These are phyloP conservation scores for Solea solea DNA, from an alignment of 2,113 vertebrate species.

Conservation along the genomic window DNA sequence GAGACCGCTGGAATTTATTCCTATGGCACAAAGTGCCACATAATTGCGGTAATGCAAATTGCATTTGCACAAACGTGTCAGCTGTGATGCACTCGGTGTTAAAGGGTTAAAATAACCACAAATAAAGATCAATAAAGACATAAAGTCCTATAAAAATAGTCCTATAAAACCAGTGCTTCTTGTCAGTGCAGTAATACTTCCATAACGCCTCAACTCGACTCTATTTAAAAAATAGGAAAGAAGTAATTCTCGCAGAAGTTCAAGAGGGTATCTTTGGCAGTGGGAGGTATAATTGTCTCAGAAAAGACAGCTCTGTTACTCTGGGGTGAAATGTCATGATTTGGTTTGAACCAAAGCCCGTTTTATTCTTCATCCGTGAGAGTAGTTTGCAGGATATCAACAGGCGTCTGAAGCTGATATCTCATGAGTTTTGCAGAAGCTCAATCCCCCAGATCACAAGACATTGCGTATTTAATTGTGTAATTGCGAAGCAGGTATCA, in stretches of 20 bases:
- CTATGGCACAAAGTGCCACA: too few species aligned
- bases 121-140: too few species aligned
- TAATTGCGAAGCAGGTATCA: slow-evolving; percentile 10
- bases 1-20: too few species aligned
- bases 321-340: slow-evolving; percentile 39
- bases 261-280: slow-evolving; percentile 20
- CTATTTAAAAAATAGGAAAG: background rate
- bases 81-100: too few species aligned
- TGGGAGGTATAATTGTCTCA: slow-evolving; percentile 30
- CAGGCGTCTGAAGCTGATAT: slow-evolving; percentile 34
- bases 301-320: slow-evolving; percentile 28
- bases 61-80: too few species aligned
- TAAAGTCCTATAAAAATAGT: too few species aligned
- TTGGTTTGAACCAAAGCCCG: slow-evolving; percentile 43
- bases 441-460: background rate
- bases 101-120: too few species aligned
- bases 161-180: too few species aligned
- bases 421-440: slow-evolving; percentile 28
- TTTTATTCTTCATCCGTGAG: slow-evolving; percentile 54
- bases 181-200: too few species aligned
- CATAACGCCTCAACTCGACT: too few species aligned
- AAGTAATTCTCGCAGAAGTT: slow-evolving; percentile 17
- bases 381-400: slow-evolving; percentile 25
- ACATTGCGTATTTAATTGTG: slow-evolving; percentile 1
- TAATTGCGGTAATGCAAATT: too few species aligned